Evolutionary conservation across 2,113 vertebrate genomes (phyloP), one percentile per base, ranked within the genome.

Genomic region (Xerus inauris): DNA sequence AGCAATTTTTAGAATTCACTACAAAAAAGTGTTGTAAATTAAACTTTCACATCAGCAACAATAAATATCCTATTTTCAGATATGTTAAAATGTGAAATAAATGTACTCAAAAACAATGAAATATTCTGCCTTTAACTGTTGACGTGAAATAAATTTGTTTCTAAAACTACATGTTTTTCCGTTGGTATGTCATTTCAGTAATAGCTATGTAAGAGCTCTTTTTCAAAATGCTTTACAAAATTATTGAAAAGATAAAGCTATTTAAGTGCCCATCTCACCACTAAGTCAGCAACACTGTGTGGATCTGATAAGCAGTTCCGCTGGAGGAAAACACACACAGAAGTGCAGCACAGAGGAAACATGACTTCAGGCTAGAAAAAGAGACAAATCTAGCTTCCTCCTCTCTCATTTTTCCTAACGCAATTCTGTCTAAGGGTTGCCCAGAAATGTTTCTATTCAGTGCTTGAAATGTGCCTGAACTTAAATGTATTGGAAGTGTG

Each of bases 201-300:
- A 12, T 20, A 54, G 40, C 47, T 54, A 49, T 24, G 16, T 86
- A 75, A 35, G 0, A 80, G n/a, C 38, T 81, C 20, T 92, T 19
- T 73, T 86, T 62, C n/a, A 95, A 89, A 71, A 8, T 73, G 45
- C 24, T 84, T 75, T 81, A 89, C 28, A 81, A 89, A 87, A 65
- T 8, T 26, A 54, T 0, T 38, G 6, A 1, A 17, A 94, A 87
- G 22, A 91, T 72, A 81, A 81, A 64, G 13, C 24, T 72, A 73
- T 4, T 28, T 45, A 65, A 87, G 4, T 14, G 26, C 3, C 12
- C 38, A 59, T 17, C 20, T 76, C 38, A 62, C 19, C 45, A 89
- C 24, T 1, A 47, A 30, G 19, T 87, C 26, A 73, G 42, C 62
- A 91, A 79, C 26, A 69, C 71, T 73, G 35, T 42, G 8, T 24